Percentiles rank a stretch among this genome's conserved stretches.
These are phyloP conservation scores for Eriosoma lanigerum DNA, from an alignment of 1,140 invertebrate genomes.

Conservation along the genomic window DNA sequence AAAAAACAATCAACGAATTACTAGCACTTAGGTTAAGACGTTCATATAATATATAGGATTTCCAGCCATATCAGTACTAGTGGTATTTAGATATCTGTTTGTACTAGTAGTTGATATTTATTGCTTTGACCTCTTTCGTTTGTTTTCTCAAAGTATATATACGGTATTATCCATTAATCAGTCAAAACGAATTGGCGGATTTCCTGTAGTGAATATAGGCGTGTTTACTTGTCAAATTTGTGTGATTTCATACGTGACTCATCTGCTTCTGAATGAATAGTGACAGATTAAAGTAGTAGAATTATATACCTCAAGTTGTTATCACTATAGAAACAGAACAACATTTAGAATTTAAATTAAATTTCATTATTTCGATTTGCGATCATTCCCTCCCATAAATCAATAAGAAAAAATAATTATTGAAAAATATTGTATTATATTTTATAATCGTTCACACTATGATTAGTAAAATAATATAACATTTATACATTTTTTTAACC, in stretches of 20 bases:
- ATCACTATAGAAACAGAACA: no score
- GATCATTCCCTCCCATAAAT: no score
- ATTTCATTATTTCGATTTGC: no score
- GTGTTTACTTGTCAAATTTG: conserved; percentile 42
- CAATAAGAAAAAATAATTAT: no score
- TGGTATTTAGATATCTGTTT: conserved; percentile 14
- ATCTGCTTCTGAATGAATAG: conserved; percentile 24
- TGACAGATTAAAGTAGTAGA: background rate
- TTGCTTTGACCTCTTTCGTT: conserved; percentile 46
- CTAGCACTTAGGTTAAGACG: background rate
- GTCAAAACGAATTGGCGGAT: conserved; percentile 40
- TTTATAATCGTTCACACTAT: no score
- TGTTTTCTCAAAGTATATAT: conserved; percentile 40
- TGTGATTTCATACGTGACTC: conserved; percentile 43
- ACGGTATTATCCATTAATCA: conserved; percentile 42
- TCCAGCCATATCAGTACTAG: conserved; percentile 16
- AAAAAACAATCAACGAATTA: conserved; percentile 38
- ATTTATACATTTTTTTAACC: no score
- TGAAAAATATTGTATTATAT: no score
- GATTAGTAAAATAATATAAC: no score
- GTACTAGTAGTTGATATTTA: conserved; percentile 24
- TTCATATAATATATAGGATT: background rate
- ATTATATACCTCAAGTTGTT: no score
- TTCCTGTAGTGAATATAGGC: conserved; percentile 35
- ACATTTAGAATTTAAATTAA: no score